A percentile compares a stretch with the other conserved stretches of the same genome.
Conservation (phyloP, 2,113 vertebrate species). For the Silurus glanis region DNA sequence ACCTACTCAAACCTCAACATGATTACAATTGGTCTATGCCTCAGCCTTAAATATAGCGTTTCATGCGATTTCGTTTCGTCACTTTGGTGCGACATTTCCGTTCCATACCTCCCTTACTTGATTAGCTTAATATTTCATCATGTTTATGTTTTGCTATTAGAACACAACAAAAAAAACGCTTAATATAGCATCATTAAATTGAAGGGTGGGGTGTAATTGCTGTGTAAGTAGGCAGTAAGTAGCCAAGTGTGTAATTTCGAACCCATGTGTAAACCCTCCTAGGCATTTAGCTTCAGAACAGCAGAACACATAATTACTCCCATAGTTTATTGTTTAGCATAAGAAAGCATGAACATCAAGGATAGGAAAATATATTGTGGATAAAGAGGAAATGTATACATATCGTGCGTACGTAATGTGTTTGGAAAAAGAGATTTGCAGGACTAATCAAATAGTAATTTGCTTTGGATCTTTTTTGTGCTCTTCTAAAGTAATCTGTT, state of each 20-base stretch:
- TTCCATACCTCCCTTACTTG: neutral
- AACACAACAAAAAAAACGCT: neutral
- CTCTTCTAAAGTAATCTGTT: neutral
- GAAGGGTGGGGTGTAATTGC: slow-evolving; percentile 30
- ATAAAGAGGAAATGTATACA: neutral
- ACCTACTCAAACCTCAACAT: neutral
- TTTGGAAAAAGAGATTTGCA: neutral
- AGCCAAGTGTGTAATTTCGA: slow-evolving; percentile 45
- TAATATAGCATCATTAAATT: slow-evolving; percentile 19
- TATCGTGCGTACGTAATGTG: neutral
- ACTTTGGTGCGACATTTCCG: neutral
- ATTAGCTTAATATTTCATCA: slow-evolving; percentile 17
- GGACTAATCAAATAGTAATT: neutral
- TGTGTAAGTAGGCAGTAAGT: slow-evolving; percentile 34
- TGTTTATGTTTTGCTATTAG: slow-evolving; percentile 5
- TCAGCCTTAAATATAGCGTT: too few species aligned
- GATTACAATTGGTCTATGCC: neutral
- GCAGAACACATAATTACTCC: slow-evolving; percentile 48
- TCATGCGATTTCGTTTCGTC: neutral
- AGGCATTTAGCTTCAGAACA: slow-evolving; percentile 43
- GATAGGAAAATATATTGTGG: neutral
- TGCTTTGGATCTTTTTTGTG: neutral
- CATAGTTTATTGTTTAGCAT: slow-evolving; percentile 39
- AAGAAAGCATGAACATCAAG: neutral
- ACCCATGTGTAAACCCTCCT: slow-evolving; percentile 39